Base-by-base conservation (phyloP, 2,888 invertebrate species). In the Acanthacorydalis orientalis region DNA sequence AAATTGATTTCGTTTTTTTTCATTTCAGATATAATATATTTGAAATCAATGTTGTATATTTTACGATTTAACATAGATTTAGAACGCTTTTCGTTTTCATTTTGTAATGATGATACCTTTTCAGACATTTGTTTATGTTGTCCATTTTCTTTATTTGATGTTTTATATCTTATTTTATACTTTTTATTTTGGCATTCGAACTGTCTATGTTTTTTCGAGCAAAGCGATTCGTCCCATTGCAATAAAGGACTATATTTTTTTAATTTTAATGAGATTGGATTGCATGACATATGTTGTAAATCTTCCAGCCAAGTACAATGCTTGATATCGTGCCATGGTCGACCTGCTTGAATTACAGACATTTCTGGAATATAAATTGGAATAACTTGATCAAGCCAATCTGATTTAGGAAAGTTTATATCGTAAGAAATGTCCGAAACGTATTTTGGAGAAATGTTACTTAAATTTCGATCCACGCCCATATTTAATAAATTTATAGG, bases 251-350 rank as follows among this genome's bases (percentile, higher is more conserved):
- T 44, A 4, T 31, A 11, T n/a, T 31, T 43, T 1, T 12, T 23
- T 8, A 32, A 1, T 32, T 3, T 11, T 3, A 10, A 10, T 10
- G 12, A 15, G 34, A 16, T n/a, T 4, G 10, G 23, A 23, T 12
- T 1, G 9, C 11, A 11, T 1, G 41, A 14, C n/a, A 44, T 9
- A 34, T 44, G 14, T n/a, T 44, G 33, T 4, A 33, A 14, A 35
- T 44, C 44, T 1, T 14, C 35, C n/a, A 35, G 35, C 44, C 44
- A 44, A 2, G 44, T 35, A 16, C 44, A 44, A 15, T 44, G 12
- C 10, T n/a, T 34, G 7, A 11, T 6, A 12, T 34, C 16, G 37
- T 44, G 44, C 44, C 44, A 44, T 3, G 44, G 44, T 44, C 35
- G 33, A 16, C 44, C 34, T 1, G 44, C 44, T 34, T 44, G 44